Conservation (phyloP, 2,113 vertebrate species). For the Corythoichthys haematopterus region DNA sequence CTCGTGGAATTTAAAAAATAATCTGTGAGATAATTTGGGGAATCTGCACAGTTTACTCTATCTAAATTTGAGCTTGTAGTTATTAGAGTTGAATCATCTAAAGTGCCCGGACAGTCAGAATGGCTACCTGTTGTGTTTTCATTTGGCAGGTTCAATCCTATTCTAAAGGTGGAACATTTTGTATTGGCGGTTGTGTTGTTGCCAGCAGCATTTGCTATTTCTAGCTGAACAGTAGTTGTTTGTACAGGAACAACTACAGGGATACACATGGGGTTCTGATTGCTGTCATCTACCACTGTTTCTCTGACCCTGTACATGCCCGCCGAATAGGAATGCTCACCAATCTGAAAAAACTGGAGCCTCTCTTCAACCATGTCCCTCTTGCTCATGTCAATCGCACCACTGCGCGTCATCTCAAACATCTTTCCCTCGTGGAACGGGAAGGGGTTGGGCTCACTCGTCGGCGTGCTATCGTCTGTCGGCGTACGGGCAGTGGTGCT, state of each 20-base stretch:
- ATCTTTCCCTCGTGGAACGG: constrained; percentile 99
- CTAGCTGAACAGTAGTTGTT: constrained; percentile 83
- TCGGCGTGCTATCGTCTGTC: constrained; percentile 98
- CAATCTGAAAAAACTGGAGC: constrained; percentile 99
- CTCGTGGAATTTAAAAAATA: constrained; percentile 45
- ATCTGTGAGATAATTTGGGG: constrained; percentile 28
- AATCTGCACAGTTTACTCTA: constrained; percentile 37
- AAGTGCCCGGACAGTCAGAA: constrained; percentile 29
- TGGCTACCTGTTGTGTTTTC: constrained; percentile 74
- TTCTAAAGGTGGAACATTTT: constrained; percentile 94
- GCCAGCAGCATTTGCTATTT: constrained; percentile 74
- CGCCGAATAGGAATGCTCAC: constrained; percentile 96
- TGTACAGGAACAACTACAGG: constrained; percentile 78
- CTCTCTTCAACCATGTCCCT: constrained; percentile 99
- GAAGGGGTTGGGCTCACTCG: constrained; percentile 99
- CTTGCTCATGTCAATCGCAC: constrained; percentile 99
- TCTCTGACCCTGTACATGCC: constrained; percentile 91
- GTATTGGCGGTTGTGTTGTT: constrained; percentile 79
- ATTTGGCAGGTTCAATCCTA: constrained; percentile 85
- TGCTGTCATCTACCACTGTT: constrained; percentile 76
- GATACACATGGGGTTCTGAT: constrained; percentile 72
- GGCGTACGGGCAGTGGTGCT: constrained; percentile 97
- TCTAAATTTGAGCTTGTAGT: constrained; percentile 39
- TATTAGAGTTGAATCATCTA: constrained; percentile 20
- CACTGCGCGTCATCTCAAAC: constrained; percentile 99